Evolutionary conservation across 1,140 invertebrate species (phyloP).

Genomic region (Drosophila arizonae): DNA sequence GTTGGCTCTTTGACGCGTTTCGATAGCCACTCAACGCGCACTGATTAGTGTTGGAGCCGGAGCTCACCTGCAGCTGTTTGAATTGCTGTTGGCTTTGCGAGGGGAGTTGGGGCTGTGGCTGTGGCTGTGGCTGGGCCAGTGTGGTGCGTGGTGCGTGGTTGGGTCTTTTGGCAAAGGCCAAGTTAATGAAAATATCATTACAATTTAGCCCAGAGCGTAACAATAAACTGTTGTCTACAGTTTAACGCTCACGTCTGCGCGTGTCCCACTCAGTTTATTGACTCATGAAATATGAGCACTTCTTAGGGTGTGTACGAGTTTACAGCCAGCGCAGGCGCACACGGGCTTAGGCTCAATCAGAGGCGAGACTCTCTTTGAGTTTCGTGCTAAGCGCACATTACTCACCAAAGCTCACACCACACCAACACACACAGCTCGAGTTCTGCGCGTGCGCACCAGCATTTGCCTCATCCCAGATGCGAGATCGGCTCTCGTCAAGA

Average conservation of each 20-base stretch:
- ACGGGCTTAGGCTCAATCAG: conserved; percentile 6
- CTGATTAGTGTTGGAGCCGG: conserved; percentile 54
- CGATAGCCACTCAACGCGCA: conserved; percentile 66
- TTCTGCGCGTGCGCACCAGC: conserved; percentile 50
- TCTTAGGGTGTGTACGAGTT: conserved; percentile 62
- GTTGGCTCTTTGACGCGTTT: conserved; percentile 53
- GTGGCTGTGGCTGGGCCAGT: not conserved
- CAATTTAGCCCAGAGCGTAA: conserved; percentile 69
- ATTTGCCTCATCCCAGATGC: not conserved
- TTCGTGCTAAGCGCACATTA: conserved; percentile 75
- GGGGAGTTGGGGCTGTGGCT: too few relatives aligned
- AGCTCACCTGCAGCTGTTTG: conserved; percentile 57
- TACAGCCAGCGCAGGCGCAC: not conserved
- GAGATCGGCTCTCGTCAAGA: conserved; percentile 47
- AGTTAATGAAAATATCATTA: conserved; percentile 80
- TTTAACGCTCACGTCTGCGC: conserved; percentile 23
- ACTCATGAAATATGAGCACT: conserved; percentile 78
- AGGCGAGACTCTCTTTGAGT: conserved; percentile 27
- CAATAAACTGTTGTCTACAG: conserved; percentile 50
- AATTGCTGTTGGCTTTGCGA: conserved; percentile 22
- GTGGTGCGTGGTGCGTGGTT: conserved; percentile 54
- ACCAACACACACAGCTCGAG: conserved; percentile 39
- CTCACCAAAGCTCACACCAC: conserved; percentile 39
- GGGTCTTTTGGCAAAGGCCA: conserved; percentile 65
- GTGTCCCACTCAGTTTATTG: conserved; percentile 63